phyloP scores from a whole-genome alignment of 2,797 vertebrate species.

The Chlorospingus semifuscus region DNA sequence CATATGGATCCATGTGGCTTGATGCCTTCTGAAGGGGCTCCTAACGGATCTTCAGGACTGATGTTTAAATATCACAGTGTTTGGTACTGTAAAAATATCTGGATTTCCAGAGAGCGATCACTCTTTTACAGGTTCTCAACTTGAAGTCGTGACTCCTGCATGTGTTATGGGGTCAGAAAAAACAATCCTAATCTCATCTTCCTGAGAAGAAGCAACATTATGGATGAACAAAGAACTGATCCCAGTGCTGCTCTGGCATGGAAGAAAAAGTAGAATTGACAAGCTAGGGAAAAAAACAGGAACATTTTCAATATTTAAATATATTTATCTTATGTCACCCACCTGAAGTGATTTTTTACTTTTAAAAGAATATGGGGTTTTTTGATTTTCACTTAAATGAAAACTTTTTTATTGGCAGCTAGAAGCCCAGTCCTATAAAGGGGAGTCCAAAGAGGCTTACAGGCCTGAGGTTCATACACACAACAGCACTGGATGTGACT shows the following conservation, averaged over 20 bases:
- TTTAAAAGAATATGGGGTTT: rapidly evolving
- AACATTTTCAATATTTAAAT: neutral
- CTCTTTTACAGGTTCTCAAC: neutral
- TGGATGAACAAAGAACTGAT: neutral
- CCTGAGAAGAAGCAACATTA: neutral
- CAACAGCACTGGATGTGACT: neutral
- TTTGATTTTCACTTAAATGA: neutral
- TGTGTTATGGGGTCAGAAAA: neutral
- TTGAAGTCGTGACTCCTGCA: neutral
- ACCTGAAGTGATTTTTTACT: neutral
- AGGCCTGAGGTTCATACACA: neutral
- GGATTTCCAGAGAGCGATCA: neutral
- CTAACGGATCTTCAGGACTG: neutral
- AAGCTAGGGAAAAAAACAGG: neutral
- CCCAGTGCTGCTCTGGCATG: neutral
- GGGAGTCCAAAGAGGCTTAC: neutral
- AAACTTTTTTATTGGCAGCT: neutral
- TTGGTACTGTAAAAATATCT: neutral
- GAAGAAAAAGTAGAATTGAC: neutral
- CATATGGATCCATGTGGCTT: rapidly evolving
- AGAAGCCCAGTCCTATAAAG: neutral
- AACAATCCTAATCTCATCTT: neutral
- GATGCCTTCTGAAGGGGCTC: neutral
- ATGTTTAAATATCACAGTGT: neutral
- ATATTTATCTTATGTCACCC: neutral